Conservation (phyloP, 2,888 invertebrate species). For the Buathra laborator region DNA sequence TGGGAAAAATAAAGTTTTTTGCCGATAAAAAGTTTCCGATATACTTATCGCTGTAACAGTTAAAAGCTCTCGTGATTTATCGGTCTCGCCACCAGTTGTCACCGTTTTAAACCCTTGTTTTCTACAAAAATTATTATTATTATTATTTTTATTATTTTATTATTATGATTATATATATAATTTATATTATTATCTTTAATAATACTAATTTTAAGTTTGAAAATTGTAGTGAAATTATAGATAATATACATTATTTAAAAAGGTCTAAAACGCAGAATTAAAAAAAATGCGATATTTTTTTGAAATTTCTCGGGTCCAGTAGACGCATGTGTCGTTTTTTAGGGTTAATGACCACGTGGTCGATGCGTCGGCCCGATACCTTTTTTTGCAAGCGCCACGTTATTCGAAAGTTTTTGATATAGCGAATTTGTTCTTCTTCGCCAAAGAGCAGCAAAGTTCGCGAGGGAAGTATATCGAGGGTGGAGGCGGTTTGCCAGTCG, state of each 20-base stretch:
- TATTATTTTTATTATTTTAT: not conserved
- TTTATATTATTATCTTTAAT: not conserved
- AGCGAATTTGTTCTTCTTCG: slow-evolving; percentile 50
- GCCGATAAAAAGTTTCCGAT: slow-evolving; percentile 51
- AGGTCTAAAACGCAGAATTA: no score
- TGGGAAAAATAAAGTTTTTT: slow-evolving; percentile 20
- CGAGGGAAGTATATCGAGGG: not conserved
- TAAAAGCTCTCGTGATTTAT: slow-evolving; percentile 54
- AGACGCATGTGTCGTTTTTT: no score
- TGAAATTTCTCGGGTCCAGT: no score
- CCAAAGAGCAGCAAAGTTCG: not conserved
- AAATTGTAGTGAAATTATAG: no score
- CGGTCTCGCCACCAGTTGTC: slow-evolving; percentile 51
- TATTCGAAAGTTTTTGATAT: slow-evolving; percentile 19
- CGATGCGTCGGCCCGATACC: not conserved
- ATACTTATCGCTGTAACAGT: slow-evolving; percentile 49
- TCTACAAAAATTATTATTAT: not conserved
- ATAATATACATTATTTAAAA: no score
- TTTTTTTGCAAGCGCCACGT: not conserved
- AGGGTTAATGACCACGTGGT: no score
- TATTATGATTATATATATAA: not conserved
- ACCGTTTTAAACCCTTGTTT: slow-evolving; percentile 41
- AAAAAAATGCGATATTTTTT: not conserved
- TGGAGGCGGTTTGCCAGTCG: not conserved
- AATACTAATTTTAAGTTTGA: not conserved